Base-by-base conservation (phyloP, 2,113 vertebrate species). In the Anhinga rufa region DNA sequence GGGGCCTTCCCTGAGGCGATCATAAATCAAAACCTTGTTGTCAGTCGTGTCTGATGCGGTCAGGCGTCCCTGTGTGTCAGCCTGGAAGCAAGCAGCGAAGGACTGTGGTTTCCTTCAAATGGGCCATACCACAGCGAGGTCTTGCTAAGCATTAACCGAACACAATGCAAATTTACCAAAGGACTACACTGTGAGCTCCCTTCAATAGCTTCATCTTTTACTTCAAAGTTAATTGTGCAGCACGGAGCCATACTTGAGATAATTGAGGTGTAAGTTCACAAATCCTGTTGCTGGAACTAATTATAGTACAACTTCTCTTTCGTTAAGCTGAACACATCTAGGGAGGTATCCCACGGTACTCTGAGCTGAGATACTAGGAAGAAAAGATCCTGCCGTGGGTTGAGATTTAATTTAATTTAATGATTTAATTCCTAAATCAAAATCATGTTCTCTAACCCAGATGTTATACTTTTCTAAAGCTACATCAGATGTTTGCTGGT, bases 91-190 rank as follows among this genome's bases (percentile, higher is more conserved):
- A 9, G 15, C 38, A 36, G 29, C 4, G 17, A 22, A 28, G 55
- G 22, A 12, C 12, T 12, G 26, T 29, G 69, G 52, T 25, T 82
- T 42, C 44, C 15, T 9, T 69, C 46, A 10, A 22, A 16, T 22
- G 38, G 49, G 6, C 20, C 4, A 0, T 58, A 60, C 42, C 10
- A 13, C 54, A 49, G 48, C 1, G 14, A 46, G 34, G 4, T 46
- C 5, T 17, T 48, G 17, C 44, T 14, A 13, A 69, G 13, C 18
- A 2, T 64, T 62, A 36, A 29, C 32, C 2, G 1, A 61, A 21
- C 49, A 14, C 13, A 9, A 0, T 34, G 55, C 25, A n/a, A 1
- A 17, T 24, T 48, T 49, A 6, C 42, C 19, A 22, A 20, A 49
- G 25, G 15, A 34, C 22, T 42, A 3, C 14, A 1, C 38, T 14